These are phyloP conservation scores for Hyperoodon ampullatus DNA, from an alignment of 2,113 vertebrate genomes.

Conservation along the genomic window DNA sequence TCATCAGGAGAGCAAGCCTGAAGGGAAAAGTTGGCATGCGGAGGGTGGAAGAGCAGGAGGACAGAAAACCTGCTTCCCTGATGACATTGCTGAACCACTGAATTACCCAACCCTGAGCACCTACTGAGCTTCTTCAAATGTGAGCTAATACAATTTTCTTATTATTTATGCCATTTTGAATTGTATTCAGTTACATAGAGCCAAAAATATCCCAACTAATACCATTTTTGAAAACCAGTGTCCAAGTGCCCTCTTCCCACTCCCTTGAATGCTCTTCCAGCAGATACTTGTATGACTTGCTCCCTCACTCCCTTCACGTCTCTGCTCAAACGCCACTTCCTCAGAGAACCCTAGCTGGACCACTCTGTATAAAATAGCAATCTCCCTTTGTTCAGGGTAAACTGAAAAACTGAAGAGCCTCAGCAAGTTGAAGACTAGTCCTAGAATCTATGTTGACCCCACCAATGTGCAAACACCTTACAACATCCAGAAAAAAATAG, in stretches of 20 bases:
- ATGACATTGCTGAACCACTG: not conserved
- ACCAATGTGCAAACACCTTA: not conserved
- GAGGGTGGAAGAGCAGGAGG: not conserved
- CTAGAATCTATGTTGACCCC: not conserved
- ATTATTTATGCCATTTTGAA: slow-evolving; percentile 4
- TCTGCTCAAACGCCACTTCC: not conserved
- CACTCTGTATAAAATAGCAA: not conserved
- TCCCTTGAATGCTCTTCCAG: not conserved
- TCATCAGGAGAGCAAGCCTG: not conserved
- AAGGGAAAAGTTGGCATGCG: not conserved
- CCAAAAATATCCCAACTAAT: not conserved
- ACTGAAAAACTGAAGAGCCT: not conserved
- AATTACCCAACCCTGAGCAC: not conserved
- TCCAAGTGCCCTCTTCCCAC: not conserved
- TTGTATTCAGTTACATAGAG: not conserved
- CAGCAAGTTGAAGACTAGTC: not conserved
- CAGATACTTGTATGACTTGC: not conserved
- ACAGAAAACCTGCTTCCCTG: not conserved
- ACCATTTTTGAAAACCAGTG: not conserved
- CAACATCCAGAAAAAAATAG: not conserved
- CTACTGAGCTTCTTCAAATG: slow-evolving; percentile 2
- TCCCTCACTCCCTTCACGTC: not conserved
- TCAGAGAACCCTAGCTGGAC: not conserved
- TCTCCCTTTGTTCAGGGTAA: not conserved
- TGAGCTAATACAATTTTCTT: slow-evolving; percentile 6